These are phyloP conservation scores for Torymus tubicola DNA, from an alignment of 2,888 invertebrate genomes.

Conservation along the genomic window DNA sequence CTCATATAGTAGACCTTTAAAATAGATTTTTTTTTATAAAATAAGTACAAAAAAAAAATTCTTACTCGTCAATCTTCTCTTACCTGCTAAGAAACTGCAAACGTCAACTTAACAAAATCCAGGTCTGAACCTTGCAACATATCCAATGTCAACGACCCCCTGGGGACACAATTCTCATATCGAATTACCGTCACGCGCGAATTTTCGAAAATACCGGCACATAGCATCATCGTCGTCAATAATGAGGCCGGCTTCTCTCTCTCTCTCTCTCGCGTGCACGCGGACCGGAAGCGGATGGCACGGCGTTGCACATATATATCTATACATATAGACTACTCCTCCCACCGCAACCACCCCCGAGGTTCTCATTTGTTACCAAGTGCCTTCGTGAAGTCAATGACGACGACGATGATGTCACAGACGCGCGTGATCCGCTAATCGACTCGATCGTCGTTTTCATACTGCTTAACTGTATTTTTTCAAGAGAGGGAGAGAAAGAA, in stretches of 20 bases:
- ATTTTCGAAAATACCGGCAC: conserved; percentile 3
- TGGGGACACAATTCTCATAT: background rate
- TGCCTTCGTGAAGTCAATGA: background rate
- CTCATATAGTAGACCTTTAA: too few relatives aligned
- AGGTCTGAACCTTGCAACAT: background rate
- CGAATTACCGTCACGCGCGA: conserved; percentile 28
- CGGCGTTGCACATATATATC: too few relatives aligned
- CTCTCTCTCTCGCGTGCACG: background rate
- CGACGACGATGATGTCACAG: conserved; percentile 7
- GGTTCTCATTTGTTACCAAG: too few relatives aligned
- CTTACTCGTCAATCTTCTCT: too few relatives aligned
- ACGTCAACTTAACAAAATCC: too few relatives aligned
- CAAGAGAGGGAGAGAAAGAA: background rate
- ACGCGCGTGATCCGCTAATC: background rate
- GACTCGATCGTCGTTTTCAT: conserved; percentile 30
- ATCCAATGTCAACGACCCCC: conserved; percentile 27
- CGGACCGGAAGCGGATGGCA: conserved; percentile 38
- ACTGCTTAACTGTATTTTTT: conserved; percentile 44
- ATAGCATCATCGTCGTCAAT: too few relatives aligned
- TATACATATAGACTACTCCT: too few relatives aligned
- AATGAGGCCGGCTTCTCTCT: too few relatives aligned
- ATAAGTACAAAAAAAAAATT: too few relatives aligned
- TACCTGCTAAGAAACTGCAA: too few relatives aligned
- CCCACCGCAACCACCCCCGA: too few relatives aligned
- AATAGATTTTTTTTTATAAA: too few relatives aligned